Conservation (phyloP, 1,140 invertebrate genomes). For the Vanessa tameamea region DNA sequence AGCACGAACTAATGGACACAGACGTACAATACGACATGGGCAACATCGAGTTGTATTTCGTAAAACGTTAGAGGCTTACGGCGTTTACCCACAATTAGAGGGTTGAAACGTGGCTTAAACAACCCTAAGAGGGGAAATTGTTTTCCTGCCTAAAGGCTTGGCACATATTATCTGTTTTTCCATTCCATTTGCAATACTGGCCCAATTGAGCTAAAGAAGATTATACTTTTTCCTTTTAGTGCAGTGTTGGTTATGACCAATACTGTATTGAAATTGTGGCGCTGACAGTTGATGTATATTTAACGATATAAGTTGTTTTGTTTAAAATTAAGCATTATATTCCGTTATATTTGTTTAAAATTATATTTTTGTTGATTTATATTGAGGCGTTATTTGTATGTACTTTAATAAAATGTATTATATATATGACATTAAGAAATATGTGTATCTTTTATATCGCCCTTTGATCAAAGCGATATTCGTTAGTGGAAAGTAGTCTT, state of each 20-base stretch:
- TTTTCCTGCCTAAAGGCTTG: slow-evolving; percentile 61
- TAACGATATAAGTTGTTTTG: neutral
- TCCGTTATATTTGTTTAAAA: no score
- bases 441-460: no score
- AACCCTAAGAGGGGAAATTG: slow-evolving; percentile 51
- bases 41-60: slow-evolving; percentile 20
- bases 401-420: no score
- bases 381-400: no score
- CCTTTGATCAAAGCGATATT: no score
- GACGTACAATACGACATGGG: slow-evolving; percentile 12
- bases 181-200: slow-evolving; percentile 49
- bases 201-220: slow-evolving; percentile 52
- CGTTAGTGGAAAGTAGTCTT: no score
- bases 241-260: slow-evolving; percentile 3
- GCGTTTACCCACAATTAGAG: slow-evolving; percentile 64
- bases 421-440: no score
- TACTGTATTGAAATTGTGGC: neutral
- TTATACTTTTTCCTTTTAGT: slow-evolving; percentile 42
- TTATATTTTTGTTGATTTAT: no score
- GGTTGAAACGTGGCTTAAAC: slow-evolving; percentile 45
- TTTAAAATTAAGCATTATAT: neutral
- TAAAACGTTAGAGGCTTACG: slow-evolving; percentile 45
- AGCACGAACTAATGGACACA: neutral
- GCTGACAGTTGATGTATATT: neutral
- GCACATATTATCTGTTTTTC: slow-evolving; percentile 58